Evolutionary conservation across 92 coral and sea anemone species (phyloP), one percentile per base, ranked within the genome.

Genomic region (Zoanthus sansibaricus): DNA sequence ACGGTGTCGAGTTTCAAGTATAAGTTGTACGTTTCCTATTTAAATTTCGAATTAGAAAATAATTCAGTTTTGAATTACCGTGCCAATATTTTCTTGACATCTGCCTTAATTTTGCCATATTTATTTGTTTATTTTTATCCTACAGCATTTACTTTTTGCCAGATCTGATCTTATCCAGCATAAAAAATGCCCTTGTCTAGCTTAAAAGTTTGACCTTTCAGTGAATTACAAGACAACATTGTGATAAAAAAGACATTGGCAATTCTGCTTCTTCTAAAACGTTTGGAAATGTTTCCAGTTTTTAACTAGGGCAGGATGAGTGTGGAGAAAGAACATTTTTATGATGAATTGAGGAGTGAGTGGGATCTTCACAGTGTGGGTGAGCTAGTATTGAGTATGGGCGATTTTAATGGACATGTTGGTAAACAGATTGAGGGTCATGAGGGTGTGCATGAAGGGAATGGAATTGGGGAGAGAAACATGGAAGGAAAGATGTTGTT

Each of bases 21-120:
- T 37, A 20, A 17, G 13, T 59, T 8, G 9, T 62, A 62, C 9
- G 3, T 62, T 62, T 62, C 8, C 2, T 7, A 17, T 62, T 17
- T 17, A 17, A 62, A 8, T 7, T 69, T 69, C 6, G 15, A 69
- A 33, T 11, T 9, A 31, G 74, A 30, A 69, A 69, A 30, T 62
- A 59, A 15, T 80, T 66, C 45, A 67, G 9, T 80, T 42, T 62
- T 80, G n/a, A 46, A 80, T 62, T 80, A 32, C 18, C 30, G 64
- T 3, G 58, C 25, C 85, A 20, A 7, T 62, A 69, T 64, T 72
- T 80, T 58, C 18, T 64, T 46, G 18, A 21, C 51, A 67, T 15
- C 58, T 58, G 54, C 71, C 61, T 79, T 62, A 42, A 37, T 7
- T 66, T 64, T 45, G 66, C 44, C 12, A 42, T 44, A 20, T 33